Conservation (phyloP, 64 coral and sea anemone species). For the Stichodactyla helianthus region DNA sequence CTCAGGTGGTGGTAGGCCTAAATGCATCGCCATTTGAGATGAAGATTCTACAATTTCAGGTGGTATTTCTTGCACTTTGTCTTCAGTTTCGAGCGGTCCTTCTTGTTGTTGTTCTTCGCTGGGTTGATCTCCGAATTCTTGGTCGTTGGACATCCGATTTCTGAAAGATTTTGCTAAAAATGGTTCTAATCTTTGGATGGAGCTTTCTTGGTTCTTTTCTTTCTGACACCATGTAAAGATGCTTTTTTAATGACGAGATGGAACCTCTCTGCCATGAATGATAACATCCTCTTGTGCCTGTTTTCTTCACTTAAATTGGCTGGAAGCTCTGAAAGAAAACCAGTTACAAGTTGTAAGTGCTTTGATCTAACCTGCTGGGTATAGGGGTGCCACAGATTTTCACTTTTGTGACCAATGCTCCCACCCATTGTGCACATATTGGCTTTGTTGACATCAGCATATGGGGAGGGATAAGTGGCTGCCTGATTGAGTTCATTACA, state of each 20-base stretch:
- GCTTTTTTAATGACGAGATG: constrained; percentile 28
- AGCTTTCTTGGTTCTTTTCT: no score
- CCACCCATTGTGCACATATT: constrained; percentile 32
- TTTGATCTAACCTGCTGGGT: not conserved
- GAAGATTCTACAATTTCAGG: no score
- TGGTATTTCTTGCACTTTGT: no score
- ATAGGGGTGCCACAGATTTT: not conserved
- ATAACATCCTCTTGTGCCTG: not conserved
- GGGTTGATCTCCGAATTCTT: no score
- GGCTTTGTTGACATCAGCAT: constrained; percentile 39
- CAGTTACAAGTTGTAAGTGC: no score
- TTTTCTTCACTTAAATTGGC: no score
- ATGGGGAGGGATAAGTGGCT: constrained; percentile 41
- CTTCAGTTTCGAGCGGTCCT: not conserved
- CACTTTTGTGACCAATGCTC: not conserved
- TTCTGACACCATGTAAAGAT: no score
- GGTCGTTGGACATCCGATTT: no score
- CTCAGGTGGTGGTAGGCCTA: no score
- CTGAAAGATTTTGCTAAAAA: constrained; percentile 11
- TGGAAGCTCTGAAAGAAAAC: no score
- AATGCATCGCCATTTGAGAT: no score
- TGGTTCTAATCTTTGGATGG: constrained; percentile 13
- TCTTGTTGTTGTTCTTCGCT: constrained; percentile 1
- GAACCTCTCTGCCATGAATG: constrained; percentile 15
- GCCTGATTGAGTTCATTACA: constrained; percentile 35